Base-by-base conservation (phyloP, 2,113 vertebrate species). In the Poeciliopsis occidentalis region DNA sequence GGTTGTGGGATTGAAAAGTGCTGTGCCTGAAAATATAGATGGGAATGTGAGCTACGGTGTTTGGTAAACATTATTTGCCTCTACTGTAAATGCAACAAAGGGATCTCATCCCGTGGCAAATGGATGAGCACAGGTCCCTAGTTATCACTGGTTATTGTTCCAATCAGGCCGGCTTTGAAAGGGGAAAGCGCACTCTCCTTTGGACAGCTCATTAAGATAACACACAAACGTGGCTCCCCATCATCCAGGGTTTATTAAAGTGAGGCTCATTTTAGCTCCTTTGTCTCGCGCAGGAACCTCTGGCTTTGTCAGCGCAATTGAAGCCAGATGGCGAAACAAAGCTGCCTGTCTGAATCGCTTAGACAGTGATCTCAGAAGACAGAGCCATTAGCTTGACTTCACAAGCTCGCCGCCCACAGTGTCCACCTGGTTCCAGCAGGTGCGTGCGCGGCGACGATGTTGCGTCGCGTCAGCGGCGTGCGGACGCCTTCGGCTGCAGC, bases 321-420 rank as follows among this genome's bases (percentile, higher is more conserved):
- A 83, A 92, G 92, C 92, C 93, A 93, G 93, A 92, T 93, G 92
- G 91, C 86, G 89, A 91, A 92, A 93, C 93, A 93, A 94, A 92
- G 91, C 91, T 82, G 70, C 51, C 80, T 88, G 91, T 89, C 92
- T 89, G 84, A 63, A 91, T 86, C 83, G 87, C 87, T 89, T 85
- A 89, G 82, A 86, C 83, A 87, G 83, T 71, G 82, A 89, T 91
- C 88, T 92, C 87, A 63, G 80, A 91, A 84, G 82, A 81, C 86
- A 77, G 70, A 83, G 82, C 88, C 83, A 92, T 90, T 90, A 84
- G 87, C 78, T 86, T 80, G 83, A 86, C 90, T 90, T 91, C 84
- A 75, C 66, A 77, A 73, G 76, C 75, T 85, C 76, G 47, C 86
- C 73, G 69, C 88, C 86, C 85, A 80, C 85, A 41, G 80, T 51